Base-by-base conservation (phyloP, 2,888 invertebrate species). In the Euclidia mi region DNA sequence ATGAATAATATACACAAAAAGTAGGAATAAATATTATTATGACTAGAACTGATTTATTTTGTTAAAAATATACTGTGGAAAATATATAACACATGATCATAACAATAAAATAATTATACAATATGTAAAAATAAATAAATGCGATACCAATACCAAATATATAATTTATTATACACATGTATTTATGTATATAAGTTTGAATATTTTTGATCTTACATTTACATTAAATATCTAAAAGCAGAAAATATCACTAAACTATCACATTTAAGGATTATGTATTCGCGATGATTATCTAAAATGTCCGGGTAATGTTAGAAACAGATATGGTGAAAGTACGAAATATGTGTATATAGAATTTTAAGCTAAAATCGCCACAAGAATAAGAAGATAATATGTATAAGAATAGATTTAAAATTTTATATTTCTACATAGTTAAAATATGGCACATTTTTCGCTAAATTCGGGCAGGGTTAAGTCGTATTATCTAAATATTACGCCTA, bases 221-320 rank as follows among this genome's bases (percentile, higher is more conserved):
- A 56, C 12, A 38, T 58, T 57, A 52, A 49, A 38, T 59, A 43
- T 29, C 43, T 48, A 65, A 55, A 72, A 73, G 73, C 74, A 10
- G 52, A 62, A 73, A 74, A 71, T 73, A 74, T 73, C 73, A 71
- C 71, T 73, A 73, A 53, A 53, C 73, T 71, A 73, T 73, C 73
- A 73, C 73, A 74, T 74, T 63, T 55, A 65, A 34, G 25, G 55
- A 52, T 65, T 67, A 70, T 44, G 43, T 48, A 53, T 50, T 57
- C 15, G 48, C 34, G 15, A 56, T 12, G 38, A 45, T 29, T 59
- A 51, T 35, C 31, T 44, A 53, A 42, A 56, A 35, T 46, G 14
- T 3, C 52, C 49, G 56, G 58, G 2, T 37, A 45, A 58, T 45
- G 40, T 14, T 15, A 20, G 34, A 56, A 58, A 37, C 44, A 6